These are phyloP conservation scores for Tigriopus californicus DNA, from an alignment of 2,888 invertebrate species.

Conservation along the genomic window DNA sequence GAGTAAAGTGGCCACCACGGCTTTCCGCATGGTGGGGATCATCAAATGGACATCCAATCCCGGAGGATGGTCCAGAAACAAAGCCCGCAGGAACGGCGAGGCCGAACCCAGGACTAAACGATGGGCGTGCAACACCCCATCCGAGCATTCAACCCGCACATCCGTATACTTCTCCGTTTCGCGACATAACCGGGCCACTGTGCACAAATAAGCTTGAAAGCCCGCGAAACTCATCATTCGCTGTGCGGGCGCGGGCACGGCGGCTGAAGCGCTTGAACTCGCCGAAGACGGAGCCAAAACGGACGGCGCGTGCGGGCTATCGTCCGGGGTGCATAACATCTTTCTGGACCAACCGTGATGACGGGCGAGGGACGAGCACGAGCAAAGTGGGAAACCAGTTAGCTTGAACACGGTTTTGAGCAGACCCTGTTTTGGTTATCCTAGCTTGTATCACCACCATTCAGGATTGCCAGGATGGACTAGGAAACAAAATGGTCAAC, in stretches of 20 bases:
- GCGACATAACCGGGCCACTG: neutral
- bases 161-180: neutral
- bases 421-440: no score
- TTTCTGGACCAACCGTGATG: no score
- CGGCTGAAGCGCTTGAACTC: neutral
- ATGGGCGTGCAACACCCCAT: neutral
- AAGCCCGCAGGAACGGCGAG: neutral
- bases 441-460: no score
- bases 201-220: neutral
- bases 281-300: no score
- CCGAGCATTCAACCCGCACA: neutral
- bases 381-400: no score
- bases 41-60: neutral
- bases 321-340: no score
- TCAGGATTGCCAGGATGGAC: no score
- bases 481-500: no score
- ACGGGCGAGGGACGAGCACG: no score
- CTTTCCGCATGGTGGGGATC: neutral
- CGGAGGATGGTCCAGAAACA: neutral
- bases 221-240: neutral
- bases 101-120: neutral
- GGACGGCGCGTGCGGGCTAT: no score
- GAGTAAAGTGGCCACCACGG: neutral
- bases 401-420: no score
- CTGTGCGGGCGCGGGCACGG: neutral